Evolutionary conservation across 2,797 vertebrate genomes (phyloP).

Genomic region (Catostomus latipinnis): DNA sequence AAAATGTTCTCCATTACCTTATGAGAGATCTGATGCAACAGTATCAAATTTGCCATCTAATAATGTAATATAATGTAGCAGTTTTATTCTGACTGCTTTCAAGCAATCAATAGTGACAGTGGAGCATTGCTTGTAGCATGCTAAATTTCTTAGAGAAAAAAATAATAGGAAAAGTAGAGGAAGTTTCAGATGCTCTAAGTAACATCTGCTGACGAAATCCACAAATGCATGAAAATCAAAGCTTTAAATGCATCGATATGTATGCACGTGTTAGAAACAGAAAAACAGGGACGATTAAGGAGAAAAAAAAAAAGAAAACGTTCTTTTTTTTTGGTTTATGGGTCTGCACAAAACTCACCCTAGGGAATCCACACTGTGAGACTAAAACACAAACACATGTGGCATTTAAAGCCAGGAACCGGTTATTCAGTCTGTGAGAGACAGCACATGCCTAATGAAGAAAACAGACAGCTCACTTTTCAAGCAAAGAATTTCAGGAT

Average conservation of each 20-base stretch:
- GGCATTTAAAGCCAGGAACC: conserved; percentile 77
- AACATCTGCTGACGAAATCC: conserved; percentile 38
- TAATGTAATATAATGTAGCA: not conserved
- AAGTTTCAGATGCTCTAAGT: not conserved
- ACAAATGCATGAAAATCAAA: conserved; percentile 12
- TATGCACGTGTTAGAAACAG: conserved; percentile 1
- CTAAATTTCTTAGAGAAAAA: not conserved
- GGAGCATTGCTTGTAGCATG: not conserved
- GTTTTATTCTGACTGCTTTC: not conserved
- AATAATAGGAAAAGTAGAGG: not conserved
- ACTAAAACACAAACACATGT: conserved; percentile 85
- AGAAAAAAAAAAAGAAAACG: conserved; percentile 72
- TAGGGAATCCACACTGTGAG: conserved; percentile 78
- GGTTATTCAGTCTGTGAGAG: conserved; percentile 67
- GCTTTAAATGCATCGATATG: conserved; percentile 14
- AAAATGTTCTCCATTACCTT: no score
- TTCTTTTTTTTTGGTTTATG: conserved; percentile 74
- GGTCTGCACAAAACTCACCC: conserved; percentile 77
- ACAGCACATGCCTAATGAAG: conserved; percentile 59
- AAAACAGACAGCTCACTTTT: conserved; percentile 56
- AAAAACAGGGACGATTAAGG: conserved; percentile 63
- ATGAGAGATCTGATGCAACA: not conserved
- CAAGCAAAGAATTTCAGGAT: conserved; percentile 56
- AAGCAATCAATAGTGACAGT: not conserved
- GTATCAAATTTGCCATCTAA: not conserved